Conservation (phyloP, 92 coral and sea anemone genomes). For the Phenganax stokvisi region DNA sequence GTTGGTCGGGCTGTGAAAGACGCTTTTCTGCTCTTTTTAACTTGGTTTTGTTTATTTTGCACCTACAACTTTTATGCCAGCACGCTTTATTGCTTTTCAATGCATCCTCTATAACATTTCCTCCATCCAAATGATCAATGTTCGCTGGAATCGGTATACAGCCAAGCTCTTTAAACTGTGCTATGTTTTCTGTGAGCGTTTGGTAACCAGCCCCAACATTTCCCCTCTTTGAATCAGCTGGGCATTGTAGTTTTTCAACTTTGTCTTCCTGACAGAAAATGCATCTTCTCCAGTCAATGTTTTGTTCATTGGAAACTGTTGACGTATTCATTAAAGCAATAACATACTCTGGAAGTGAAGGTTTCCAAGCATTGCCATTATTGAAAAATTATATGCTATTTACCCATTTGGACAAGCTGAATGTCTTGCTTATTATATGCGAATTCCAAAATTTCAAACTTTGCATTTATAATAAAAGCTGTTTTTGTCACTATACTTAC, state of each 20-base stretch:
- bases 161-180: constrained; percentile 16
- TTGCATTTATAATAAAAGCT: neutral
- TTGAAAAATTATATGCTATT: neutral
- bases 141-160: constrained; percentile 36
- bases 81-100: constrained; percentile 32
- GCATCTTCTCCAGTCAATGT: constrained; percentile 48
- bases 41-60: constrained; percentile 36
- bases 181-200: constrained; percentile 34
- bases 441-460: neutral
- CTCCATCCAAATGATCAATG: constrained; percentile 39
- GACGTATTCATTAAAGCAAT: constrained; percentile 5
- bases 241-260: constrained; percentile 46
- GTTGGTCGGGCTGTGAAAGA: constrained; percentile 20
- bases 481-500: neutral
- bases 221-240: constrained; percentile 48
- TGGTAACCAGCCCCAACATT: constrained; percentile 51
- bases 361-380: neutral
- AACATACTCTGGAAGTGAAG: neutral
- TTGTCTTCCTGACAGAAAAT: constrained; percentile 46
- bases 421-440: too few species aligned
- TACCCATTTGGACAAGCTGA: neutral
- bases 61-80: constrained; percentile 46
- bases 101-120: constrained; percentile 39
- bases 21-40: constrained; percentile 40
- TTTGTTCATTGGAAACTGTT: neutral